Evolutionary conservation across 1,140 invertebrate genomes (phyloP).

Genomic region (Rhopalosiphum maidis): DNA sequence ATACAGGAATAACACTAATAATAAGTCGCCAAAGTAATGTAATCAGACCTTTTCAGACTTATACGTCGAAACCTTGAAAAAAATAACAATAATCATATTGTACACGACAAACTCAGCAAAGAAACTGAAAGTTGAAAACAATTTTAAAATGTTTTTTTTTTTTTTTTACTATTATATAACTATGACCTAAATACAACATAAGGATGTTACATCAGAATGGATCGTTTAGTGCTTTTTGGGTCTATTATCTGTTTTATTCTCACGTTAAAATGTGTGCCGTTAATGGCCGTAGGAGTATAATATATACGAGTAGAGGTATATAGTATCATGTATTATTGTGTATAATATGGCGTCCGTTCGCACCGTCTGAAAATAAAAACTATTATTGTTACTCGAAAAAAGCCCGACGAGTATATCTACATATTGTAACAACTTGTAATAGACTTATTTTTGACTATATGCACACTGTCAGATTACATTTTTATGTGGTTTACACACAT

Average conservation of each 20-base stretch:
- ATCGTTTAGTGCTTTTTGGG: constrained; percentile 16
- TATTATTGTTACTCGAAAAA: not conserved
- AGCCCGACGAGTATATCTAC: not conserved
- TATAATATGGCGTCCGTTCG: not conserved
- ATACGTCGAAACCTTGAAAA: not conserved
- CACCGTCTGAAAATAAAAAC: not conserved
- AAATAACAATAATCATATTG: not conserved
- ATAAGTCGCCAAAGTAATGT: not conserved
- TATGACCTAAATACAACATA: not conserved
- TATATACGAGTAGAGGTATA: not conserved
- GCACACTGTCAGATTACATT: not conserved
- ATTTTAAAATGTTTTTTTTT: not conserved
- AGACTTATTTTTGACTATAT: not conserved
- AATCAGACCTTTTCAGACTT: not conserved
- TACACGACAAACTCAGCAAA: not conserved
- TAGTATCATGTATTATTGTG: not conserved
- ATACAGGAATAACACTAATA: not conserved
- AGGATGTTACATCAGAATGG: constrained; percentile 31
- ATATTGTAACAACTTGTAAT: too few species aligned
- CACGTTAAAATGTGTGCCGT: constrained; percentile 22
- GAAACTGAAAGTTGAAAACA: constrained; percentile 3
- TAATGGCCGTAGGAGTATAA: not conserved
- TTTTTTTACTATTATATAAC: not conserved
- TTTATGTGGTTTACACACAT: not conserved
- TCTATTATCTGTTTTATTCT: constrained; percentile 37